These are phyloP conservation scores for Channa maculata DNA, from an alignment of 2,113 vertebrate species.

Conservation along the genomic window DNA sequence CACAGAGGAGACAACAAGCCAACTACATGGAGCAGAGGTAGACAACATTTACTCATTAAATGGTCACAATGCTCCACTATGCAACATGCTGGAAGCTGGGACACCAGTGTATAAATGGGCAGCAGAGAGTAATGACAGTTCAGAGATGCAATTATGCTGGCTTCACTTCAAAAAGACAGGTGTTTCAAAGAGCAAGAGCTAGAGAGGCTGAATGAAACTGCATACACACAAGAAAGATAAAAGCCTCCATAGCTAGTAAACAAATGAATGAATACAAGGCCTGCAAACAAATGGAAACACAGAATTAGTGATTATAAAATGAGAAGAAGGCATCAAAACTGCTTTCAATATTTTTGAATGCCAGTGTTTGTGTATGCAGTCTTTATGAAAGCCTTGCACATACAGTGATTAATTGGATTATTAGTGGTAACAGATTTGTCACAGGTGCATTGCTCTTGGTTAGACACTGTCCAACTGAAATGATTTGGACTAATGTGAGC, in stretches of 20 bases:
- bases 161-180: conserved; percentile 34
- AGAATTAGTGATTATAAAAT: neutral
- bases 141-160: conserved; percentile 39
- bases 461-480: conserved; percentile 14
- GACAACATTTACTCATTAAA: conserved; percentile 45
- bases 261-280: neutral
- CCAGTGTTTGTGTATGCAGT: neutral
- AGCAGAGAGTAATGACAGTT: conserved; percentile 18
- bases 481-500: conserved; percentile 22
- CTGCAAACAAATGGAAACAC: neutral
- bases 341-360: neutral
- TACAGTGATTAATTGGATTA: conserved; percentile 22
- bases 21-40: conserved; percentile 11
- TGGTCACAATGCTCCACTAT: neutral
- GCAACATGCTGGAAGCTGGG: conserved; percentile 4
- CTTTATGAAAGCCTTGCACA: conserved; percentile 6
- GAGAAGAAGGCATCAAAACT: neutral
- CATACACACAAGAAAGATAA: conserved; percentile 17
- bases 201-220: conserved; percentile 1
- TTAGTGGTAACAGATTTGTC: conserved; percentile 4
- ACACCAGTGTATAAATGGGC: neutral
- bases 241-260: conserved; percentile 16
- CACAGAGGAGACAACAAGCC: conserved; percentile 29
- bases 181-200: conserved; percentile 28
- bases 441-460: conserved; percentile 33